Evolutionary conservation across 2,797 vertebrate species (phyloP).

Genomic region (Agapornis canus): DNA sequence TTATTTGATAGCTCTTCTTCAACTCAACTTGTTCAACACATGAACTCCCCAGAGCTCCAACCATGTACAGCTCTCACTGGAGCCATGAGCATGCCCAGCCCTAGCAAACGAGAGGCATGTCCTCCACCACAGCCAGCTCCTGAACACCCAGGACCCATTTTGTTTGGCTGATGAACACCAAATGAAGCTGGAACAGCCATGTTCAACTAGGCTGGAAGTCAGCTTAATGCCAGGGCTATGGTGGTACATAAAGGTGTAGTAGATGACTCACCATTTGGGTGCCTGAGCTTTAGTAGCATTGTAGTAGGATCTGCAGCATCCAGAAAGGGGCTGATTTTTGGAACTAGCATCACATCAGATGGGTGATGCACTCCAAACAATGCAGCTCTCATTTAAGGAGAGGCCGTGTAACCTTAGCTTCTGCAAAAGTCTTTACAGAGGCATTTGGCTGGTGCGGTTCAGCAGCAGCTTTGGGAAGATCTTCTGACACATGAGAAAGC

Average conservation of each 20-base stretch:
- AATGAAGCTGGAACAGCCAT: not conserved
- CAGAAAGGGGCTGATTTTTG: not conserved
- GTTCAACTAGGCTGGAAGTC: not conserved
- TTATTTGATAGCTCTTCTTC: not conserved
- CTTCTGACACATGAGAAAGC: conserved; percentile 32
- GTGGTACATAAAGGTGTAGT: not conserved
- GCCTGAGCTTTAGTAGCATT: not conserved
- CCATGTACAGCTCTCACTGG: accelerated
- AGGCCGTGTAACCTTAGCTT: not conserved
- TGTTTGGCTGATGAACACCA: not conserved
- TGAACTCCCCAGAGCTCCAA: not conserved
- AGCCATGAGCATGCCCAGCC: accelerated
- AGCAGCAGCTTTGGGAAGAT: conserved; percentile 26
- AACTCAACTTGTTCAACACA: not conserved
- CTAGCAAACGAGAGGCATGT: not conserved
- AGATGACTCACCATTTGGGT: not conserved
- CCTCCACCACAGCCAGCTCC: not conserved
- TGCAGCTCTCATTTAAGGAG: conserved; percentile 1
- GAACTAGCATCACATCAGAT: not conserved
- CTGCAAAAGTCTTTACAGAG: conserved; percentile 41
- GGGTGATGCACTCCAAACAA: not conserved
- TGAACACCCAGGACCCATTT: not conserved
- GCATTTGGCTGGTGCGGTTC: not conserved
- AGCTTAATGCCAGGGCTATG: not conserved
- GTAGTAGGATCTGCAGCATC: not conserved